These are phyloP conservation scores for Anguilla obscura DNA, from an alignment of 2,797 vertebrate species.

Conservation along the genomic window DNA sequence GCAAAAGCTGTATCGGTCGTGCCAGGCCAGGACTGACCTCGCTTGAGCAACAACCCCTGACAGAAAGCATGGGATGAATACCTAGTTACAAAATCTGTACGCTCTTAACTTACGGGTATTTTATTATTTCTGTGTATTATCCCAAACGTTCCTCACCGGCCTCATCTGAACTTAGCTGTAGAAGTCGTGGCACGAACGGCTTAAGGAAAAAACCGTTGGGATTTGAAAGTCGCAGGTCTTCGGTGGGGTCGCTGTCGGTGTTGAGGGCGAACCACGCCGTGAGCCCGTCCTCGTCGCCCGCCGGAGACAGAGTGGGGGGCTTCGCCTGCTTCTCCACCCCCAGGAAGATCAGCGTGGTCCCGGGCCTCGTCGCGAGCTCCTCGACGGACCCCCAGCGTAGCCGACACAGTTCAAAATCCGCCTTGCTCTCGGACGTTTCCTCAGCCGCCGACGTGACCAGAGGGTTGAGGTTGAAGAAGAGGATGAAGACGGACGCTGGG, in stretches of 20 bases:
- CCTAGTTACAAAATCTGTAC: background rate
- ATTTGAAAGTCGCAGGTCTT: conserved; percentile 70
- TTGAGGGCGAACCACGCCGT: conserved; percentile 88
- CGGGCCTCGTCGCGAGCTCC: conserved; percentile 67
- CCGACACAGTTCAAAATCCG: conserved; percentile 72
- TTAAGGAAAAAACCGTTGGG: conserved; percentile 78
- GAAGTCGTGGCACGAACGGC: conserved; percentile 77
- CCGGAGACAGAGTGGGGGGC: conserved; percentile 19
- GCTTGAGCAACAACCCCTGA: conserved; percentile 88
- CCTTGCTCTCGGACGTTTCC: conserved; percentile 58
- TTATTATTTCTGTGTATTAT: background rate
- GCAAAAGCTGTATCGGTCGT: conserved; percentile 84
- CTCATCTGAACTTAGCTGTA: conserved; percentile 83
- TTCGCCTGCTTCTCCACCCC: conserved; percentile 77
- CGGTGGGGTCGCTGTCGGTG: conserved; percentile 65
- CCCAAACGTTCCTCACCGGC: conserved; percentile 77
- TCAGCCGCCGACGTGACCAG: conserved; percentile 65
- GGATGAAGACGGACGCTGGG: conserved; percentile 76
- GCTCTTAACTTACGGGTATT: background rate
- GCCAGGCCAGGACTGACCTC: conserved; percentile 88
- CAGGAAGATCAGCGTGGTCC: conserved; percentile 80
- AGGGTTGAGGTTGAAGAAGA: conserved; percentile 85
- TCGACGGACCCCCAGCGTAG: conserved; percentile 71
- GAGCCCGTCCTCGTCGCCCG: conserved; percentile 65
- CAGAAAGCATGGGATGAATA: background rate